Base-by-base conservation (phyloP, 1,140 invertebrate genomes). In the Yoshiicerus persimilis region DNA sequence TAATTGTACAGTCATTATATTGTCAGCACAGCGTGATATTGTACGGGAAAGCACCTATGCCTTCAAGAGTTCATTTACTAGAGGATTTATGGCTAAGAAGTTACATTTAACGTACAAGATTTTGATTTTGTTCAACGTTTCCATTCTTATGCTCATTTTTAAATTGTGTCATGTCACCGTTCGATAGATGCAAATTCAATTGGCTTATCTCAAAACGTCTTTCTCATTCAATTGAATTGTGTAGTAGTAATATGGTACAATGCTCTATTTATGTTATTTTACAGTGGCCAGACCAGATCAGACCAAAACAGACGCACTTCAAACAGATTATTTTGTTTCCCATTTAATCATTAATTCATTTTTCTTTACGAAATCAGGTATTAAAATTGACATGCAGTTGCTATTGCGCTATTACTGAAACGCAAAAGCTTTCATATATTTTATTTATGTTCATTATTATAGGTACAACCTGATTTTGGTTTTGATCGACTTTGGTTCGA, bases 161-260 rank as follows among this genome's bases (percentile, higher is more conserved):
- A 10, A 36, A 8, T 80, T 70, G 66, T 70, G 66, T 70, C 66
- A 80, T n/a, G 75, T 80, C 75, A 36, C 32, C 75, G 75, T 36
- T 80, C 75, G 75, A 80, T 80, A 80, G 75, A 80, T 80, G 30
- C 30, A 80, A 80, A 80, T 80, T 80, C 75, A 80, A 80, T 80
- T 80, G 75, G 30, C 75, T 80, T 38, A n/a, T 80, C 75, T 80
- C 75, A 80, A 80, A 80, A 80, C 75, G 34, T 38, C n/a, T 80
- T 80, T 38, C 75, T 80, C 75, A 34, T 36, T 80, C 75, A 80
- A 80, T 80, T 80, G 75, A 80, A 80, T 80, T 80, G 75, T 80
- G 34, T 80, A 36, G 75, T 80, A 80, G 75, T 80, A 80, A 36
- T 80, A 80, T 36, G 75, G 75, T 80, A 80, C 75, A 80, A 80